Percentiles rank a stretch among this genome's conserved stretches.
phyloP scores from a whole-genome alignment of 2,888 invertebrate species.

The Physocephala rufipes region DNA sequence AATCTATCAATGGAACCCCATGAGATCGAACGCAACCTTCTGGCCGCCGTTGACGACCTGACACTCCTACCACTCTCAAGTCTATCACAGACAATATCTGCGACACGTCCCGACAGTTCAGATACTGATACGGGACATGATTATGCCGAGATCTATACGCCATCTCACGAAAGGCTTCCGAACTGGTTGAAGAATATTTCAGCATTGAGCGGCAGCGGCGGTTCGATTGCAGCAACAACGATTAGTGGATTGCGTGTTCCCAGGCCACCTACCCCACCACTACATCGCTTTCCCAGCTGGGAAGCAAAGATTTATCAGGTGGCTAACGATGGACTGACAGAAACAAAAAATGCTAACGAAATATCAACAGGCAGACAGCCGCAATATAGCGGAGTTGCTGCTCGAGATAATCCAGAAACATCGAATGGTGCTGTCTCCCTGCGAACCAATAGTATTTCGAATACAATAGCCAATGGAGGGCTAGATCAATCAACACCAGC shows the following conservation, averaged over 20 bases:
- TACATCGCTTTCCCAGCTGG: conserved; percentile 93
- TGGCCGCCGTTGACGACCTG: conserved; percentile 69
- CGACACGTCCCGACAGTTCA: conserved; percentile 67
- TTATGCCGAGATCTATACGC: conserved; percentile 94
- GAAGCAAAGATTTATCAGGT: conserved; percentile 97
- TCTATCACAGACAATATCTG: conserved; percentile 52
- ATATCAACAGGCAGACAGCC: conserved; percentile 62
- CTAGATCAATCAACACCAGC: conserved; percentile 48
- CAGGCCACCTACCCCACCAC: conserved; percentile 86
- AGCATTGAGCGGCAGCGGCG: conserved; percentile 66
- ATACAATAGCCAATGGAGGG: conserved; percentile 52
- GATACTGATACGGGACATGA: conserved; percentile 78
- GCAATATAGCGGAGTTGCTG: conserved; percentile 42
- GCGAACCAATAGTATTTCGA: conserved; percentile 45
- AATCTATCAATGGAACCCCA: conserved; percentile 66
- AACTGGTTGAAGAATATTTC: conserved; percentile 70
- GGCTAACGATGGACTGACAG: conserved; percentile 69
- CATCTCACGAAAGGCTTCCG: conserved; percentile 79
- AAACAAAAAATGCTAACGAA: background rate
- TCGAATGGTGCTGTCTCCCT: conserved; percentile 45
- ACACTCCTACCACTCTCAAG: conserved; percentile 67
- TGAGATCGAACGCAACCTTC: conserved; percentile 68
- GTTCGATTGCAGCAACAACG: conserved; percentile 68
- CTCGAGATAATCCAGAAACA: conserved; percentile 48
- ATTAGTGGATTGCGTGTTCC: conserved; percentile 63